Conservation (phyloP, 1,140 invertebrate genomes). For the Aplysia californica region DNA sequence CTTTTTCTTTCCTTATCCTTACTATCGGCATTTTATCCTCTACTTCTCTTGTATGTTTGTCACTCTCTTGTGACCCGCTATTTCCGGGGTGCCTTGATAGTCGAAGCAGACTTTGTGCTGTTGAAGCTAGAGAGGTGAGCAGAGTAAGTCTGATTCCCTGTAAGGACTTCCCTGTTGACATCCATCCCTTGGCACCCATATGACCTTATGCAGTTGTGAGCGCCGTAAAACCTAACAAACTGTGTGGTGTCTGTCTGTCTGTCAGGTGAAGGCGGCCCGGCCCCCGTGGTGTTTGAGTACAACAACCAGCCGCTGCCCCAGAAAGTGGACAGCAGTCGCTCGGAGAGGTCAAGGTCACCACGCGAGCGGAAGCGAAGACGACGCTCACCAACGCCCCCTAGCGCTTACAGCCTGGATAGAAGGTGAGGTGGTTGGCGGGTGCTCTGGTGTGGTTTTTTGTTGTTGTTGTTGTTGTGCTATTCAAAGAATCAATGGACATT, state of each 20-base stretch:
- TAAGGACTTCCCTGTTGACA: not conserved
- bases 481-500: no score
- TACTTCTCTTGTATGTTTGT: no score
- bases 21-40: no score
- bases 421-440: conserved; percentile 41
- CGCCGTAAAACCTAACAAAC: not conserved
- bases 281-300: conserved; percentile 30
- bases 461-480: no score
- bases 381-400: conserved; percentile 52
- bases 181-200: not conserved
- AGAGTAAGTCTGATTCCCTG: no score
- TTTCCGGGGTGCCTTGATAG: no score
- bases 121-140: no score
- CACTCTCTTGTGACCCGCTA: no score
- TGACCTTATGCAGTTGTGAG: not conserved
- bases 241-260: not conserved
- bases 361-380: conserved; percentile 11
- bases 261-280: conserved; percentile 17
- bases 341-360: conserved; percentile 34
- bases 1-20: no score
- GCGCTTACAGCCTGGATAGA: conserved; percentile 46
- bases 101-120: no score
- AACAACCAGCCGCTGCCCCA: conserved; percentile 30
- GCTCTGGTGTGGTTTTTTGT: not conserved
- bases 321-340: conserved; percentile 7